Conservation (phyloP, 2,888 invertebrate genomes). For the Eutolmus rufibarbis region DNA sequence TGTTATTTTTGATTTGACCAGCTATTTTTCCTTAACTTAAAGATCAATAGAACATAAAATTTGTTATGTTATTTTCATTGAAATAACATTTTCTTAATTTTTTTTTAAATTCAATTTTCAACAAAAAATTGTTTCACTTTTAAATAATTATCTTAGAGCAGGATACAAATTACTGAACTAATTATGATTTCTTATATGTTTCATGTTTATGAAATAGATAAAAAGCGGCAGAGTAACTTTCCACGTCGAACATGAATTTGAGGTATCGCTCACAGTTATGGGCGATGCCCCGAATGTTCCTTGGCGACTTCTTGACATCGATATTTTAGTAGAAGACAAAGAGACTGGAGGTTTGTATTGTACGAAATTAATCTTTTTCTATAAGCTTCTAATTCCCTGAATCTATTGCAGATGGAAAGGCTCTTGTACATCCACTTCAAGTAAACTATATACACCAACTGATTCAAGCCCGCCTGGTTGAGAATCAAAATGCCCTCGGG, state of each 20-base stretch:
- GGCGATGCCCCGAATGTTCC: conserved; percentile 92
- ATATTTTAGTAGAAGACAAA: conserved; percentile 94
- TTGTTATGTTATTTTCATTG: no score
- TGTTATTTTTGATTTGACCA: no score
- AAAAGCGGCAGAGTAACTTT: conserved; percentile 95
- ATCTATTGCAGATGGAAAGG: conserved; percentile 80
- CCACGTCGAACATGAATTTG: conserved; percentile 93
- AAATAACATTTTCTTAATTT: no score
- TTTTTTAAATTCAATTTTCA: no score
- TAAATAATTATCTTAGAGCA: background rate
- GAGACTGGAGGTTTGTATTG: conserved; percentile 82
- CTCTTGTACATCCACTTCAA: conserved; percentile 93
- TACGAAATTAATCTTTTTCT: background rate
- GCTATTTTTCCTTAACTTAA: no score
- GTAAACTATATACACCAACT: conserved; percentile 93
- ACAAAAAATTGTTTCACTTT: no score
- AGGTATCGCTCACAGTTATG: conserved; percentile 95
- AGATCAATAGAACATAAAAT: no score
- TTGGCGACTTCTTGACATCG: conserved; percentile 94
- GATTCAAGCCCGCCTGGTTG: conserved; percentile 81
- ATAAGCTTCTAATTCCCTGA: background rate
- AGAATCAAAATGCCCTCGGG: conserved; percentile 78
- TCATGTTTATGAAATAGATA: conserved; percentile 65
- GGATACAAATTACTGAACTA: background rate
- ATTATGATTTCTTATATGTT: background rate